Evolutionary conservation across 1,140 invertebrate genomes (phyloP).

Genomic region (Rhopalosiphum maidis): DNA sequence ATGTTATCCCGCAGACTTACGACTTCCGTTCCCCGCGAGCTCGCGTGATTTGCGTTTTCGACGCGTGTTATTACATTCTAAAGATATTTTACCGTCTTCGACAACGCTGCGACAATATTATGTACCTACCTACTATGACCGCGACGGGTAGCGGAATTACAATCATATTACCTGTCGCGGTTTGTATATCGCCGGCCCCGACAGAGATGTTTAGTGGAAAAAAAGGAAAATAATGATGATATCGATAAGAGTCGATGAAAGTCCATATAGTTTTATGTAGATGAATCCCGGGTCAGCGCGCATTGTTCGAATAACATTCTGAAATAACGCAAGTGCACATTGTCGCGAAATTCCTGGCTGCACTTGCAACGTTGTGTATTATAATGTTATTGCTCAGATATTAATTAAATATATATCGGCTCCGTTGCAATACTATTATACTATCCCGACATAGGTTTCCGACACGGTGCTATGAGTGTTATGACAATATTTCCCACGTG

Average conservation of each 20-base stretch:
- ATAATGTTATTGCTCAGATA: not conserved
- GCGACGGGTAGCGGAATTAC: not conserved
- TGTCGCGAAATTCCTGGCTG: not conserved
- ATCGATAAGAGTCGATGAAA: not conserved
- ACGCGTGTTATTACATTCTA: not conserved
- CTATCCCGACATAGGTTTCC: not conserved
- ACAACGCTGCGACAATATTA: not conserved
- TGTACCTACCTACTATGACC: not conserved
- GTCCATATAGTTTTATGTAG: not conserved
- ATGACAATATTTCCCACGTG: too few species aligned
- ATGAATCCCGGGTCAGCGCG: not conserved
- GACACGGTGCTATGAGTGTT: too few species aligned
- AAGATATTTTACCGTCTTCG: not conserved
- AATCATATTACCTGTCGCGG: not conserved
- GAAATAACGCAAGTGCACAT: not conserved
- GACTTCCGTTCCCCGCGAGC: not conserved
- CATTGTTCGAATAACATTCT: not conserved
- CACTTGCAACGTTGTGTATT: not conserved
- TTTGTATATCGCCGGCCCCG: not conserved
- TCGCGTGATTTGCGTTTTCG: slow-evolving; percentile 14
- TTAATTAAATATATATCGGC: not conserved
- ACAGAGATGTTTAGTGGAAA: not conserved
- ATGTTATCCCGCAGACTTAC: not conserved
- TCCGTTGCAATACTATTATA: not conserved
- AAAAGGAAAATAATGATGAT: not conserved